Evolutionary conservation across 30 jellyfish, hydroid and myxozoan genomes (phyloP).

Genomic region (Aurelia sp.): DNA sequence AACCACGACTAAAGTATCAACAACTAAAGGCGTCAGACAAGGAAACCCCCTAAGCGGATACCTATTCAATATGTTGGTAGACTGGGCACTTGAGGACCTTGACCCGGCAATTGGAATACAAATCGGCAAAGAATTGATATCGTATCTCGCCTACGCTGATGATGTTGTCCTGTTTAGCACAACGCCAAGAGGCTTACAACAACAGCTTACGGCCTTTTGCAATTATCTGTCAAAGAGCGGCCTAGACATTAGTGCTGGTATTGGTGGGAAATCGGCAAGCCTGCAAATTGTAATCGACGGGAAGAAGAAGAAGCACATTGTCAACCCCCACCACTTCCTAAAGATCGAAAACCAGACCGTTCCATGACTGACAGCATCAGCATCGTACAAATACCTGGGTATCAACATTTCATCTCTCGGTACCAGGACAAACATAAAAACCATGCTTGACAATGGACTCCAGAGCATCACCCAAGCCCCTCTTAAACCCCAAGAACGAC

Average conservation of each 20-base stretch:
- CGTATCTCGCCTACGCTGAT: too few species aligned
- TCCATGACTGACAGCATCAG: background rate
- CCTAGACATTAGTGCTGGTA: constrained; percentile 11
- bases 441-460: too few species aligned
- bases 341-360: background rate
- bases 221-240: background rate
- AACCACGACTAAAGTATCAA: background rate
- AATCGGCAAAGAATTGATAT: too few species aligned
- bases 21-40: constrained; percentile 8
- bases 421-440: too few species aligned
- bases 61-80: background rate
- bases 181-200: constrained; percentile 22
- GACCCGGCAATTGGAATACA: constrained; percentile 10
- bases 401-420: too few species aligned
- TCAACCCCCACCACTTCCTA: background rate
- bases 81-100: constrained; percentile 6
- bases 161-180: constrained; percentile 8
- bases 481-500: too few species aligned
- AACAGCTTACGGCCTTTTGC: background rate
- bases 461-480: too few species aligned
- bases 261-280: constrained; percentile 12
- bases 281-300: constrained; percentile 13
- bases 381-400: constrained; percentile 8
- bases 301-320: background rate
- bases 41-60: constrained; percentile 18